phyloP scores from a whole-genome alignment of 1,140 invertebrate species.

The Dryas iulia region DNA sequence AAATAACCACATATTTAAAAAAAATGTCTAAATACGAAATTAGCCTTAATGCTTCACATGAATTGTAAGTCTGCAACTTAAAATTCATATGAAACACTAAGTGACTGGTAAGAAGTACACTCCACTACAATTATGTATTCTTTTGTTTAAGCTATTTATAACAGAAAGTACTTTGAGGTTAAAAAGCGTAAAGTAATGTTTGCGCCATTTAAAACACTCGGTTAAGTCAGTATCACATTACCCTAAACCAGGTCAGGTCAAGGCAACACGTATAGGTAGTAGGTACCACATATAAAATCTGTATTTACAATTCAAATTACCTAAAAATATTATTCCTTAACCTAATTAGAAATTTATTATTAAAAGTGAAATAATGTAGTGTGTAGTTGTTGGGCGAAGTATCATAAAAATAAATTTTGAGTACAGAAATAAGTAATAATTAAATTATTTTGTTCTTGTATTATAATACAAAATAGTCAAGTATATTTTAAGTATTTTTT shows the following conservation, averaged over 20 bases:
- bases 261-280: slow-evolving; percentile 4
- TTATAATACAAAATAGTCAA: too few relatives aligned
- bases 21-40: too few relatives aligned
- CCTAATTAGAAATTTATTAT: too few relatives aligned
- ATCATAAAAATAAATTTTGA: too few relatives aligned
- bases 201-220: slow-evolving; percentile 11
- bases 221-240: slow-evolving; percentile 12
- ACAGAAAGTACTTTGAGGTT: background rate
- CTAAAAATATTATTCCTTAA: background rate
- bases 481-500: too few relatives aligned
- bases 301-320: background rate
- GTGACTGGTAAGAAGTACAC: background rate
- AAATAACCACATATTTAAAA: too few relatives aligned
- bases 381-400: too few relatives aligned
- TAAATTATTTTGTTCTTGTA: too few relatives aligned
- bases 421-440: too few relatives aligned
- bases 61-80: background rate
- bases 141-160: slow-evolving; percentile 5
- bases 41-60: too few relatives aligned
- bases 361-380: too few relatives aligned
- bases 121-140: background rate
- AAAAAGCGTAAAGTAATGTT: background rate
- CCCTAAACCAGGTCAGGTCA: slow-evolving; percentile 23
- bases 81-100: background rate
- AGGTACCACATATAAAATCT: background rate